Base-by-base conservation (phyloP, 1,140 invertebrate species). In the Pogonus chalceus region DNA sequence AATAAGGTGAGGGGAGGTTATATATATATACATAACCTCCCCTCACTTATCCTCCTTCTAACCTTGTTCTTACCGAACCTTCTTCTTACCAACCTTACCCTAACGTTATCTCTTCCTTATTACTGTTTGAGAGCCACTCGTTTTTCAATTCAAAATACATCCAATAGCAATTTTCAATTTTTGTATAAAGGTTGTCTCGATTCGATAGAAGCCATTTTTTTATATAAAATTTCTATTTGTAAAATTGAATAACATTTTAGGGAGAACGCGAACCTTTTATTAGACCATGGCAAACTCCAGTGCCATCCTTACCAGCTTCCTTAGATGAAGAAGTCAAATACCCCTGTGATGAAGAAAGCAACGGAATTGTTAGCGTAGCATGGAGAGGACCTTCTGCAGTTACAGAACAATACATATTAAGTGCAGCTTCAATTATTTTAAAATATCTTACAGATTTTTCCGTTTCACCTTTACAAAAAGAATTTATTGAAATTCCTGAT, bases 361-460 rank as follows among this genome's bases (percentile, higher is more conserved):
- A 87, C 73, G 92, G 91, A 21, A 72, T 92, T 59, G 85, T 93
- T 20, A 71, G 76, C 54, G 77, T 90, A 56, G 87, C 80, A 0
- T 95, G 89, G 86, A 72, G 89, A 58, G 91, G 91, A n/a, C 88
- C 90, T 0, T 76, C 79, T n/a, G 73, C 78, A 16, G 75, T 81
- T 1, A 69, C 52, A 23, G 75, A 76, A 56, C 69, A 75, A 57
- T 79, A 76, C 63, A 78, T 71, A 50, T 67, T 86, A 37, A 77
- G 76, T 18, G 83, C 80, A 2, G 78, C 83, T 55, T 75, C 77
- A 16, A 69, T 93, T n/a, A 68, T 93, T 2, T 69, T 91, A 50
- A 85, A 89, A 55, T 96, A 95, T 72, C 70, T 96, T 21, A 87
- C 85, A 2, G 85, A 91, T 59, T 90, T 87, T 12, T 79, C 90